Conservation (phyloP, 2,797 vertebrate species). For the Siniperca obscura region DNA sequence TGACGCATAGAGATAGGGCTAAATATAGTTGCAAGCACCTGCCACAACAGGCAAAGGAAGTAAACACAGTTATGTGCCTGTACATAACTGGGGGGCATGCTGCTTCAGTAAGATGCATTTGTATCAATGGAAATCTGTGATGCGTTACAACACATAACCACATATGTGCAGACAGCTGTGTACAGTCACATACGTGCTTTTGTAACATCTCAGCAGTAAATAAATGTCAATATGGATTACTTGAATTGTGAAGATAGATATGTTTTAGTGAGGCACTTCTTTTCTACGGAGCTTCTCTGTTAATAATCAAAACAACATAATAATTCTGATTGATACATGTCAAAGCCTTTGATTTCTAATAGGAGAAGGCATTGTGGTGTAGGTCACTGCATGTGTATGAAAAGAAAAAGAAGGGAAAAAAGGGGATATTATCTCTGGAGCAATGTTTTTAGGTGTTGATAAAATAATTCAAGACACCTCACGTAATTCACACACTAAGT, state of each 20-base stretch:
- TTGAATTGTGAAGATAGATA: background rate
- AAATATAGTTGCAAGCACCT: constrained; percentile 83
- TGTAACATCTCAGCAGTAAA: background rate
- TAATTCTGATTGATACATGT: background rate
- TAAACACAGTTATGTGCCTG: constrained; percentile 72
- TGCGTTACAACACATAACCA: constrained; percentile 14
- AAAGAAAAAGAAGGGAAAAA: background rate
- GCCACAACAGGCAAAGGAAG: constrained; percentile 74
- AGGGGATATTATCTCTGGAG: background rate
- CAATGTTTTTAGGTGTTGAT: background rate
- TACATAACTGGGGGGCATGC: constrained; percentile 48
- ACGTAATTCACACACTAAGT: background rate
- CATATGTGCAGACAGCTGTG: constrained; percentile 27
- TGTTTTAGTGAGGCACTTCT: background rate
- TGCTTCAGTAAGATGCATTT: constrained; percentile 39
- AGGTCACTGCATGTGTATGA: background rate
- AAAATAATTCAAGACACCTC: background rate
- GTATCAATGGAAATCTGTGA: constrained; percentile 36
- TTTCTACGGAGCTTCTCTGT: background rate
- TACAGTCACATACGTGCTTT: background rate
- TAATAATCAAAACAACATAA: background rate
- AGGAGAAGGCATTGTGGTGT: background rate
- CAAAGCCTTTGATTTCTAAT: constrained; percentile 1
- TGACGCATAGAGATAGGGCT: constrained; percentile 84
- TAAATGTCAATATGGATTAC: background rate